Percentiles rank a stretch among this genome's conserved stretches.
Conservation (phyloP, 37 sponge, comb jelly and placozoan genomes). For the Axinella damicornis region DNA sequence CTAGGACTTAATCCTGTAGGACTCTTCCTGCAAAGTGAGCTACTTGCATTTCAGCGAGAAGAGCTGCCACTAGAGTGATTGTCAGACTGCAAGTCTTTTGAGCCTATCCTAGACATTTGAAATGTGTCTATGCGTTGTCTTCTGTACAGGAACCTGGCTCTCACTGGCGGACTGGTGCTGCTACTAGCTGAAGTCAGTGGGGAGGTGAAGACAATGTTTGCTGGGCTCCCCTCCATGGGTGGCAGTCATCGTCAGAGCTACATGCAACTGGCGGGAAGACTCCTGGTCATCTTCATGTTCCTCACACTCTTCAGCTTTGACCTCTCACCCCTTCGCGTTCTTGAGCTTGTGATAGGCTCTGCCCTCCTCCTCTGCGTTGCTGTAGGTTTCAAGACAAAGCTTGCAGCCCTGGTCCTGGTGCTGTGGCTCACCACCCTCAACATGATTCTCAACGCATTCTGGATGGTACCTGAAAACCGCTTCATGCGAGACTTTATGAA, state of each 20-base stretch:
- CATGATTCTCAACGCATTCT: constrained; percentile 90
- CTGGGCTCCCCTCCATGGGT: constrained; percentile 93
- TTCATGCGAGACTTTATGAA: constrained; percentile 95
- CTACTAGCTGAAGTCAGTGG: constrained; percentile 91
- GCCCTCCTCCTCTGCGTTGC: constrained; percentile 87
- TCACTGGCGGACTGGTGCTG: constrained; percentile 89
- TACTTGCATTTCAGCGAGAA: too few relatives aligned
- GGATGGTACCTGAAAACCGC: constrained; percentile 75
- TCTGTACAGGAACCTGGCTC: constrained; percentile 86
- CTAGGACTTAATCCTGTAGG: too few relatives aligned
- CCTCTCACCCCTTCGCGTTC: constrained; percentile 67
- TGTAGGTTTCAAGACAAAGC: constrained; percentile 95
- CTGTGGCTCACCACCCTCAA: constrained; percentile 80
- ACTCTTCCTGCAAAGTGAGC: too few relatives aligned
- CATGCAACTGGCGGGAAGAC: constrained; percentile 96
- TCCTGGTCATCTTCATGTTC: constrained; percentile 98
- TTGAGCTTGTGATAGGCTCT: constrained; percentile 73
- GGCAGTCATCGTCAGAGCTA: constrained; percentile 91
- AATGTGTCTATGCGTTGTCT: neutral
- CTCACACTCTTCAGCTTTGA: constrained; percentile 92
- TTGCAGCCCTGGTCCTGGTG: constrained; percentile 91
- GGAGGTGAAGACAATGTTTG: constrained; percentile 97
- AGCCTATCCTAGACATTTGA: neutral
- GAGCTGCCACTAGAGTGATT: too few relatives aligned
- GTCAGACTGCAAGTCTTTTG: too few relatives aligned